Conservation (phyloP, 2,888 invertebrate species). For the Hofmannophila pseudospretella region DNA sequence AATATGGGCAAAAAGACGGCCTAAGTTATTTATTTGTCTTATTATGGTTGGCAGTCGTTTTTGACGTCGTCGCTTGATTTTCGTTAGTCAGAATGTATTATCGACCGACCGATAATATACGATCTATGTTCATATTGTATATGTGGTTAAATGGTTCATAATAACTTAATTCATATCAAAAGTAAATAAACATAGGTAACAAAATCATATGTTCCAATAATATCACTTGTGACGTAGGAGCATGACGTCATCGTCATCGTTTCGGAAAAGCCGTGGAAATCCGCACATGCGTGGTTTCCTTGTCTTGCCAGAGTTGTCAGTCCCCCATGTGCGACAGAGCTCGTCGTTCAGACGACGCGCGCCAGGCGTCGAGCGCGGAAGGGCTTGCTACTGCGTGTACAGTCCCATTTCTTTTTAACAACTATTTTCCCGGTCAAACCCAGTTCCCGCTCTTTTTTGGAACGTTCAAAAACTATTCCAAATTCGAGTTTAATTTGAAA, state of each 20-base stretch:
- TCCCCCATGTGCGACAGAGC: conserved; percentile 35
- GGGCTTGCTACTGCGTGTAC: conserved; percentile 29
- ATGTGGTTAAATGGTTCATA: too few species aligned
- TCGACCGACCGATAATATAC: too few species aligned
- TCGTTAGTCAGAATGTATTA: too few species aligned
- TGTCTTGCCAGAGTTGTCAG: conserved; percentile 31
- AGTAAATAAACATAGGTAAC: too few species aligned
- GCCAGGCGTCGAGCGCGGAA: conserved; percentile 53
- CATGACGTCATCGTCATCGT: conserved; percentile 37
- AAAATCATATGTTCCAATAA: too few species aligned
- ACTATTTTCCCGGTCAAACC: conserved; percentile 1
- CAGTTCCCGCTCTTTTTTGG: conserved; percentile 9
- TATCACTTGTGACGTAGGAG: conserved; percentile 31
- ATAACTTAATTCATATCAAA: too few species aligned
- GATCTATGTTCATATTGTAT: too few species aligned
- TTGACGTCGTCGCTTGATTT: too few species aligned
- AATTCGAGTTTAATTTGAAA: conserved; percentile 1
- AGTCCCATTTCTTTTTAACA: conserved; percentile 5
- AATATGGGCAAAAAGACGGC: too few species aligned
- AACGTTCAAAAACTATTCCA: neutral
- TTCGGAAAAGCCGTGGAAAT: conserved; percentile 55
- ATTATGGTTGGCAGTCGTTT: too few species aligned
- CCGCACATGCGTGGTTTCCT: conserved; percentile 67
- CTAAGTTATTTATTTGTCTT: too few species aligned
- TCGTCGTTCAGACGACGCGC: conserved; percentile 51